phyloP scores from a whole-genome alignment of 2,888 invertebrate species.

The Adineta ricciae region DNA sequence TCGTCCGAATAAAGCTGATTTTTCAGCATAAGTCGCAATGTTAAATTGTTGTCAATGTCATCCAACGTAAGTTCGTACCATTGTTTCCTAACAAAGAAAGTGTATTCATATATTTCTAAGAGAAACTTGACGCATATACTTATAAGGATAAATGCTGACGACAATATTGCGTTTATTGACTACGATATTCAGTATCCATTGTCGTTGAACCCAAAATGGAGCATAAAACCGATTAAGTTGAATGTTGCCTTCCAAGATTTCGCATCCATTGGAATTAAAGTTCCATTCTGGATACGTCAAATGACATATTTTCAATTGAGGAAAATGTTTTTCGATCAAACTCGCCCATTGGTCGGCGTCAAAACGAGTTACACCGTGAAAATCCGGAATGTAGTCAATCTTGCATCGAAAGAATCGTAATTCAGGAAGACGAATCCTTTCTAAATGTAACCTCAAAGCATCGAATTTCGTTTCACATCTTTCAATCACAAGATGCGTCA shows the following conservation, averaged over 20 bases:
- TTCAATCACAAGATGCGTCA: neutral
- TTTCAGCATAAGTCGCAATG: no score
- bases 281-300: neutral
- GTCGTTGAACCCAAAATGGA: neutral
- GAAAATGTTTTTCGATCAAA: neutral
- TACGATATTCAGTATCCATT: neutral
- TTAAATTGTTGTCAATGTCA: no score
- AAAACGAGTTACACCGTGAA: neutral
- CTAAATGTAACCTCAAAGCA: neutral
- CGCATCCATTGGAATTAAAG: rapidly evolving
- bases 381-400: no score
- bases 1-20: no score
- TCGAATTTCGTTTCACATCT: neutral
- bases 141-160: no score
- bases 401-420: neutral
- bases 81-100: no score
- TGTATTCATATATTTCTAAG: no score
- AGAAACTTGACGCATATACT: no score
- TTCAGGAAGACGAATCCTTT: neutral
- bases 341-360: neutral
- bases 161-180: neutral
- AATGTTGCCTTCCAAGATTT: neutral
- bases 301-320: neutral
- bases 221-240: neutral
- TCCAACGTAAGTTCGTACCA: no score